A percentile compares a stretch with the other conserved stretches of the same genome.
phyloP scores from a whole-genome alignment of 2,888 invertebrate species.

The Drosophila suboccidentalis region DNA sequence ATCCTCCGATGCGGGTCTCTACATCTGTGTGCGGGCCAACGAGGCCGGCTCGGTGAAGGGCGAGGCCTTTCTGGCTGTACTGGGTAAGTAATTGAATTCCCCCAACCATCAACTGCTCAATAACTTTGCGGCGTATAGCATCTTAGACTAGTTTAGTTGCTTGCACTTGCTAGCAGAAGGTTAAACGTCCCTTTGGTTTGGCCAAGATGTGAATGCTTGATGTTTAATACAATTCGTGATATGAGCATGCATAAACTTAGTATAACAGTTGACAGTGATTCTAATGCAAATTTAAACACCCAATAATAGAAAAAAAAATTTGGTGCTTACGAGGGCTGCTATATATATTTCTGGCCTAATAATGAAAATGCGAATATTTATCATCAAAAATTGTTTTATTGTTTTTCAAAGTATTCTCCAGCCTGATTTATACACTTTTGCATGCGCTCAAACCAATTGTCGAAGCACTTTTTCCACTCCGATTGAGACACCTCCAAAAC shows the following conservation, averaged over 20 bases:
- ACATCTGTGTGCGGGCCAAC: slow-evolving; percentile 95
- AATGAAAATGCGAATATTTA: too few relatives aligned
- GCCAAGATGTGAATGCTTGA: not conserved
- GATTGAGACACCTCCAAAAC: too few relatives aligned
- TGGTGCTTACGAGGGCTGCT: too few relatives aligned
- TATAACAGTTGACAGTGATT: not conserved
- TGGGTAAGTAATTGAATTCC: slow-evolving; percentile 88
- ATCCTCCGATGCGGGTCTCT: slow-evolving; percentile 94
- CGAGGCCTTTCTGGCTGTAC: slow-evolving; percentile 92
- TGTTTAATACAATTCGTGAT: not conserved
- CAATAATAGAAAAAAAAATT: too few relatives aligned
- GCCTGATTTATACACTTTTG: too few relatives aligned
- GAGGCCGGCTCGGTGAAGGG: slow-evolving; percentile 95
- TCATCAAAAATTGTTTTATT: too few relatives aligned
- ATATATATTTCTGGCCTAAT: too few relatives aligned
- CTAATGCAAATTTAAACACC: not conserved
- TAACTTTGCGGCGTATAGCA: not conserved
- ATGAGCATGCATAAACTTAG: slow-evolving; percentile 1
- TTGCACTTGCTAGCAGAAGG: not conserved
- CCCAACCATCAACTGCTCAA: not conserved
- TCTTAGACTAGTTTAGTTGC: not conserved
- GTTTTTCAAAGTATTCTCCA: too few relatives aligned
- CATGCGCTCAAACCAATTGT: too few relatives aligned
- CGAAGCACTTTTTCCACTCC: too few relatives aligned
- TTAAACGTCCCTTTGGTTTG: not conserved